A percentile compares a stretch with the other conserved stretches of the same genome.
Conservation (phyloP, 2,888 invertebrate genomes). For the Zygaena filipendulae region DNA sequence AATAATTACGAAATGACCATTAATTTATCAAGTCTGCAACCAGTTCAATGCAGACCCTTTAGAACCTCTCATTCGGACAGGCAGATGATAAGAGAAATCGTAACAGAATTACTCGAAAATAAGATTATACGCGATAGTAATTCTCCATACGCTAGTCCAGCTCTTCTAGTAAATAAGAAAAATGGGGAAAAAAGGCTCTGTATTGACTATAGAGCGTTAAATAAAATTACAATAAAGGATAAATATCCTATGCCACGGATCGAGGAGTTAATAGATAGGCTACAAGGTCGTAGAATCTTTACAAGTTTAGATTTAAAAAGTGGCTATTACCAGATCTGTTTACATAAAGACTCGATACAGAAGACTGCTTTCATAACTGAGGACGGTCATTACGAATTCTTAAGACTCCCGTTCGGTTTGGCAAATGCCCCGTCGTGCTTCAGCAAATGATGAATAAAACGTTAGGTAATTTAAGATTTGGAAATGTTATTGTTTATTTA, state of each 20-base stretch:
- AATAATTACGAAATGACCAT: conserved; percentile 12
- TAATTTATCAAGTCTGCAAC: conserved; percentile 5
- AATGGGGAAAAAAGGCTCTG: conserved; percentile 14
- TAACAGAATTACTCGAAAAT: conserved; percentile 12
- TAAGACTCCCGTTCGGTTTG: conserved; percentile 17
- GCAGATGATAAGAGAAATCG: conserved; percentile 12
- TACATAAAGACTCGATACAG: conserved; percentile 22
- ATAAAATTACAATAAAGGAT: conserved; percentile 15
- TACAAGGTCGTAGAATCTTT: conserved; percentile 22
- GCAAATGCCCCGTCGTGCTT: conserved; percentile 12
- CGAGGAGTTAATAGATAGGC: conserved; percentile 25
- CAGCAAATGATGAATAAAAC: conserved; percentile 11
- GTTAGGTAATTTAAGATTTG: conserved; percentile 11
- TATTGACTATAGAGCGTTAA: conserved; percentile 15
- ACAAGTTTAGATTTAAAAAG: conserved; percentile 25
- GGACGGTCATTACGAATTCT: conserved; percentile 32
- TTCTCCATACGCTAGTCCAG: conserved; percentile 15
- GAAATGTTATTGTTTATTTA: conserved; percentile 11
- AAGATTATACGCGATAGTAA: conserved; percentile 13
- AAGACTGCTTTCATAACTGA: conserved; percentile 33
- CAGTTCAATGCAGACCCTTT: conserved; percentile 14
- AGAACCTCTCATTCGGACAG: conserved; percentile 10
- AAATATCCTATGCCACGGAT: conserved; percentile 31
- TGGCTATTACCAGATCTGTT: conserved; percentile 27
- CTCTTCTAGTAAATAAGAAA: conserved; percentile 13